These are phyloP conservation scores for Diaphora mendica DNA, from an alignment of 2,888 invertebrate species.

Conservation along the genomic window DNA sequence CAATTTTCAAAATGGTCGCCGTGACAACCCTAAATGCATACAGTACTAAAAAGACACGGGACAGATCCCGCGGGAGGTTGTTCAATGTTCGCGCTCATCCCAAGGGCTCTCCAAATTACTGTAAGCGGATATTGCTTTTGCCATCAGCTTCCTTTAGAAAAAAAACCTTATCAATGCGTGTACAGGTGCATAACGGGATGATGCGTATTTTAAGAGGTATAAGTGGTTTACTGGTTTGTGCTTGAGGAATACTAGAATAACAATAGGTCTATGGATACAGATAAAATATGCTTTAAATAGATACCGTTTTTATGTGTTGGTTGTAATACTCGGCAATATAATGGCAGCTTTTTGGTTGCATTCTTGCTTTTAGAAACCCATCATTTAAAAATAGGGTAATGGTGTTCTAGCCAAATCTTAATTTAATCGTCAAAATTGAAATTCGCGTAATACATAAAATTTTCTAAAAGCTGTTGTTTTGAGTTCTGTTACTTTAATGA, in stretches of 20 bases:
- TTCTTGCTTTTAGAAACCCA: too few relatives aligned
- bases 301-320: background rate
- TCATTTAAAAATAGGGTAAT: too few relatives aligned
- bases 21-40: slow-evolving; percentile 59
- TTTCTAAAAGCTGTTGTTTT: too few relatives aligned
- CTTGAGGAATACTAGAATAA: background rate
- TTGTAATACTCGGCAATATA: too few relatives aligned
- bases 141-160: slow-evolving; percentile 34
- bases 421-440: too few relatives aligned
- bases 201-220: slow-evolving; percentile 19
- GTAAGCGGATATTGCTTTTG: slow-evolving; percentile 66
- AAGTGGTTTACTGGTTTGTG: background rate
- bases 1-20: background rate
- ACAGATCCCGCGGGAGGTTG: slow-evolving; percentile 60
- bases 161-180: slow-evolving; percentile 39
- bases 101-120: slow-evolving; percentile 59
- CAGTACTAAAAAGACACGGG: slow-evolving; percentile 39
- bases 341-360: too few relatives aligned
- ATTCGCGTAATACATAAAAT: too few relatives aligned
- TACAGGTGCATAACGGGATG: slow-evolving; percentile 37
- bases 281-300: background rate
- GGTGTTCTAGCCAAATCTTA: too few relatives aligned
- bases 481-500: too few relatives aligned
- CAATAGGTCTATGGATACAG: background rate
- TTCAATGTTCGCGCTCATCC: slow-evolving; percentile 42